phyloP scores from a whole-genome alignment of 2,113 vertebrate genomes.

The Peromyscus californicus region DNA sequence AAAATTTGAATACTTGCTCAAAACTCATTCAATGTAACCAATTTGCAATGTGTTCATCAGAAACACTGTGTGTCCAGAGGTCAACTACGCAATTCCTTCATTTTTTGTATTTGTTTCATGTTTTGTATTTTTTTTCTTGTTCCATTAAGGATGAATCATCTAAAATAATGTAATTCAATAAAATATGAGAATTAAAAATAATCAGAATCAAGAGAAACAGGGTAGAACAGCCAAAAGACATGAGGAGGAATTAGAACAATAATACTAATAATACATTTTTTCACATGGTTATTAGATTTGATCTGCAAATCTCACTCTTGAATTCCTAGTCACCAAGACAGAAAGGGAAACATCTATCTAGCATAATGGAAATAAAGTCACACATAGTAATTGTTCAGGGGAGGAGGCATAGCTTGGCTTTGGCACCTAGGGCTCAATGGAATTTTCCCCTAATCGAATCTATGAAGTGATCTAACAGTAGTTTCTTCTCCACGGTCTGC shows the following conservation, averaged over 20 bases:
- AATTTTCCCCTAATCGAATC: slow-evolving; percentile 6
- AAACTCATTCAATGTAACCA: slow-evolving; percentile 44
- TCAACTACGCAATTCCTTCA: slow-evolving; percentile 12
- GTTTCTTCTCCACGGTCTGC: neutral
- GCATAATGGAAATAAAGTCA: neutral
- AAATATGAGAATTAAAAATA: slow-evolving; percentile 55
- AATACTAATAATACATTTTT: neutral
- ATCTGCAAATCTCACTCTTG: slow-evolving; percentile 48
- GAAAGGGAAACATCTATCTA: slow-evolving; percentile 48
- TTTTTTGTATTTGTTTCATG: slow-evolving; percentile 37
- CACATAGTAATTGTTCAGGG: neutral
- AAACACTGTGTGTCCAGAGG: slow-evolving; percentile 24
- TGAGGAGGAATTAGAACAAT: neutral
- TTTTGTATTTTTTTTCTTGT: slow-evolving; percentile 54
- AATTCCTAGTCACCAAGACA: slow-evolving; percentile 36
- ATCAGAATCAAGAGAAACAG: slow-evolving; percentile 53
- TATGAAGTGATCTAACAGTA: neutral
- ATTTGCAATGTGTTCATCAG: slow-evolving; percentile 45
- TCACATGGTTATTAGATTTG: slow-evolving; percentile 41
- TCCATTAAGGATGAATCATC: slow-evolving; percentile 55
- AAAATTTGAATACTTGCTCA: slow-evolving; percentile 36
- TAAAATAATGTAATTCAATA: slow-evolving; percentile 53
- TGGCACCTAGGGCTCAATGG: neutral
- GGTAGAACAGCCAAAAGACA: slow-evolving; percentile 13
- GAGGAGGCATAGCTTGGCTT: slow-evolving; percentile 17